Conservation (phyloP, 2,888 invertebrate genomes). For the Eupeodes luniger region DNA sequence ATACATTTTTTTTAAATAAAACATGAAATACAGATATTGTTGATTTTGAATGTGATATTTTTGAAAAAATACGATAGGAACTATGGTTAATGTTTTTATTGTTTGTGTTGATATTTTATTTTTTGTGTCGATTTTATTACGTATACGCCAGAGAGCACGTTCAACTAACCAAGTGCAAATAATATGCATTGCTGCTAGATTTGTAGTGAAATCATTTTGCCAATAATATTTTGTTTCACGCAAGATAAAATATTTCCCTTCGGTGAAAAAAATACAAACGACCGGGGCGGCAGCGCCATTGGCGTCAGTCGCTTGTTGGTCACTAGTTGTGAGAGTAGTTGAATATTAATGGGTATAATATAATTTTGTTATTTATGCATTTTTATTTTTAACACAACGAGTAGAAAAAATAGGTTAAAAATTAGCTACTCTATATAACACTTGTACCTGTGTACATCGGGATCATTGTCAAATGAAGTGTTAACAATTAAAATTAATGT, state of each 20-base stretch:
- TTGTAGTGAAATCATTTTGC: not conserved
- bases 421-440: no score
- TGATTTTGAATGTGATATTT: not conserved
- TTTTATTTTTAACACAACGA: no score
- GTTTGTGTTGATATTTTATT: not conserved
- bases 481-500: no score
- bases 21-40: not conserved
- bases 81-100: not conserved
- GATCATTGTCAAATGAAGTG: no score
- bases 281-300: no score
- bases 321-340: no score
- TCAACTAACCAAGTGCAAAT: not conserved
- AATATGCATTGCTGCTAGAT: not conserved
- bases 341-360: no score
- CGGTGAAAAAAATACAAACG: not conserved
- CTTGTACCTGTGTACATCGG: no score
- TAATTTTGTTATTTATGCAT: no score
- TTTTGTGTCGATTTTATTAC: conserved; percentile 15
- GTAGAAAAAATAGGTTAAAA: no score
- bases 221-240: not conserved
- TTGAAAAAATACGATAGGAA: not conserved
- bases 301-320: no score
- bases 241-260: not conserved
- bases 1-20: not conserved
- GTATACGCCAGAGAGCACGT: conserved; percentile 36